A percentile compares a stretch with the other conserved stretches of the same genome.
phyloP scores from a whole-genome alignment of 1,140 invertebrate genomes.

The Paralvinella palmiformis region DNA sequence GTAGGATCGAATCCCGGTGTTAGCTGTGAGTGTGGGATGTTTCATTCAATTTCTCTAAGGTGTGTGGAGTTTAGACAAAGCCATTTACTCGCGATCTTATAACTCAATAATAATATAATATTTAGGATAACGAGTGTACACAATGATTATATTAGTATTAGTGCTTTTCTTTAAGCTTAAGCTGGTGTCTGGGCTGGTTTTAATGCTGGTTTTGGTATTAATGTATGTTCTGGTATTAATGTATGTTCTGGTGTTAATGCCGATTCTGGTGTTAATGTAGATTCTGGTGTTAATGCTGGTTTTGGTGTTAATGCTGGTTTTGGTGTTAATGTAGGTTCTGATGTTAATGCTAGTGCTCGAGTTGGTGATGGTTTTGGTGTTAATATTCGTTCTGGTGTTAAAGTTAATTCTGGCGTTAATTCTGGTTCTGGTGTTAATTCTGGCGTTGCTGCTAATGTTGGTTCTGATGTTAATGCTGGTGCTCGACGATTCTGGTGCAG shows the following conservation, averaged over 20 bases:
- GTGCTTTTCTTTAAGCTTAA: no score
- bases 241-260: no score
- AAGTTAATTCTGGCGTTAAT: background rate
- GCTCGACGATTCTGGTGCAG: background rate
- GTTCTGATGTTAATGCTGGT: background rate
- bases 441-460: background rate
- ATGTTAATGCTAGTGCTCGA: background rate
- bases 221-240: no score
- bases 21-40: no score
- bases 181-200: constrained; percentile 2
- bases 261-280: constrained; percentile 1
- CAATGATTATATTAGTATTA: no score
- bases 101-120: no score
- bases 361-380: background rate
- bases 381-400: background rate
- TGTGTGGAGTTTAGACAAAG: no score
- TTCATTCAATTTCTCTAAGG: no score
- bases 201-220: constrained; percentile 5
- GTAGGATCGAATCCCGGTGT: no score
- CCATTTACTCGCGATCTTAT: no score
- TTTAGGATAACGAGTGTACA: no score
- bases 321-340: background rate
- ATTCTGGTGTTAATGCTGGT: constrained; percentile 1
- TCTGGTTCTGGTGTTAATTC: background rate
- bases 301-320: background rate